These are phyloP conservation scores for Latheticus oryzae DNA, from an alignment of 2,888 invertebrate genomes.

Conservation along the genomic window DNA sequence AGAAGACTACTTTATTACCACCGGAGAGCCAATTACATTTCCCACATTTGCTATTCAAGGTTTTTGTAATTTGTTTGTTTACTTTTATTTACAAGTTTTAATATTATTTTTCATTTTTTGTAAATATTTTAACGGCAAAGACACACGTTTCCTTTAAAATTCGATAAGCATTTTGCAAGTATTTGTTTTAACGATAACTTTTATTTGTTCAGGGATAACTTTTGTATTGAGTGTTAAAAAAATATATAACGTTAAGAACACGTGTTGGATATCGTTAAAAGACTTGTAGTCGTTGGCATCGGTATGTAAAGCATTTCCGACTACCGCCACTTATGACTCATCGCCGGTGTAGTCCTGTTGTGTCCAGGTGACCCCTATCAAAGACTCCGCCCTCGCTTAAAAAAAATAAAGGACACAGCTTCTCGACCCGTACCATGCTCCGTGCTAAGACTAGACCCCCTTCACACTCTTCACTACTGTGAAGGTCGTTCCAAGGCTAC, in stretches of 20 bases:
- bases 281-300: slow-evolving; percentile 5
- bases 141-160: slow-evolving; percentile 9
- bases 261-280: slow-evolving; percentile 30
- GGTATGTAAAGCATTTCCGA: slow-evolving; percentile 44
- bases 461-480: slow-evolving; percentile 21
- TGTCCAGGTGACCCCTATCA: slow-evolving; percentile 38
- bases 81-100: slow-evolving; percentile 9
- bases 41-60: slow-evolving; percentile 47
- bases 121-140: slow-evolving; percentile 6
- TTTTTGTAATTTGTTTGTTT: slow-evolving; percentile 36
- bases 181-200: slow-evolving; percentile 25
- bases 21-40: slow-evolving; percentile 37
- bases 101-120: slow-evolving; percentile 1
- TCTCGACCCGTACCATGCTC: slow-evolving; percentile 30
- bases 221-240: slow-evolving; percentile 16
- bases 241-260: slow-evolving; percentile 24
- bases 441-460: slow-evolving; percentile 30
- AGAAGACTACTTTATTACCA: slow-evolving; percentile 17
- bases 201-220: slow-evolving; percentile 22
- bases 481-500: slow-evolving; percentile 44
- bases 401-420: slow-evolving; percentile 7
- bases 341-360: slow-evolving; percentile 14
- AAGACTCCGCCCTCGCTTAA: slow-evolving; percentile 33
- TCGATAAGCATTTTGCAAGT: slow-evolving; percentile 17
- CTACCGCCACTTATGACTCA: slow-evolving; percentile 34